Base-by-base conservation (phyloP, 2,888 invertebrate species). In the Gnatocerus cornutus region DNA sequence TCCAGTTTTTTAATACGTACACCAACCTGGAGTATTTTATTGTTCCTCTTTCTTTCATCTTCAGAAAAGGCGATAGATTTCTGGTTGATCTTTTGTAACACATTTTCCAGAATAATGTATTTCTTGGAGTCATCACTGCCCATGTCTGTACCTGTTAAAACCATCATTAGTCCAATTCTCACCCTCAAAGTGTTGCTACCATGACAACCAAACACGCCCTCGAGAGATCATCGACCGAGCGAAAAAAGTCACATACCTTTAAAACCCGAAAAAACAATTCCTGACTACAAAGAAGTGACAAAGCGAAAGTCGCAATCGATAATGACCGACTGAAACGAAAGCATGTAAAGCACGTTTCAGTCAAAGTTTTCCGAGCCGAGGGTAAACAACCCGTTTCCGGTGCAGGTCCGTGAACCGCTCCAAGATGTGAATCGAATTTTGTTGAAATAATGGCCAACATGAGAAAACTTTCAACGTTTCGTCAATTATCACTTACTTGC, bases 271-370 rank as follows among this genome's bases (percentile, higher is more conserved):
- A 53, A 55, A 37, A 29, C 58, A 39, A 43, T 41, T 39, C 27
- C 12, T 8, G 29, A 50, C 12, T 33, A 39, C 39, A 59, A 59
- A 59, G 74, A 78, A 78, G 77, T 73, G 73, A 68, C 41, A 56
- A 76, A 79, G 82, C 76, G 82, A 83, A 83, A 83, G 80, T 83
- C 80, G 76, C 79, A 81, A 84, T 85, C 85, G 78, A 85, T 85
- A 84, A 80, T 79, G 82, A 84, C 74, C 75, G 75, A 75, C 73
- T 68, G 74, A 76, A 77, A 74, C 71, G 78, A 78, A 80, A 79
- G 76, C 79, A 79, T 77, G 79, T 79, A 79, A 78, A 77, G 73
- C 79, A 78, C 79, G 80, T 79, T 81, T 81, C 81, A 84, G 83
- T 84, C 78, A 80, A 83, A 82, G 77, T 83, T 82, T 80, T 75